Conservation (phyloP, 2,113 vertebrate genomes). For the Toxotes chatareus region DNA sequence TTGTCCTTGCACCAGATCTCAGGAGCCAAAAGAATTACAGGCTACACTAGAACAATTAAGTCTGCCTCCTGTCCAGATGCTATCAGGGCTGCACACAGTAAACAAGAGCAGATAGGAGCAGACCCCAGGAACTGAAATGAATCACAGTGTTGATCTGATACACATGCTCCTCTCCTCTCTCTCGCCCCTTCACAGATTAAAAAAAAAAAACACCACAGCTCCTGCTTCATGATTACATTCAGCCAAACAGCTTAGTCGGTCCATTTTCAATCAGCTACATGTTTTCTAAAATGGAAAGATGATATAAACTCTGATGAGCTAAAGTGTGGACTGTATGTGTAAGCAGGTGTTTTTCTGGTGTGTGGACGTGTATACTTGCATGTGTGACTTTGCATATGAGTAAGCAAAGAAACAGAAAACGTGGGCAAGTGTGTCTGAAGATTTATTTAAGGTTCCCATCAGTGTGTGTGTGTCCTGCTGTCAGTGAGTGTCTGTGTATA, state of each 20-base stretch:
- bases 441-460: slow-evolving; percentile 9
- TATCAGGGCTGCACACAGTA: slow-evolving; percentile 70
- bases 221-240: slow-evolving; percentile 20
- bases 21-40: slow-evolving; percentile 62
- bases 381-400: neutral
- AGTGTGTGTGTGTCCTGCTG: neutral
- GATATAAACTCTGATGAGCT: slow-evolving; percentile 6
- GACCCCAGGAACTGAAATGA: slow-evolving; percentile 67
- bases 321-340: neutral
- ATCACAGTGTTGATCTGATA: slow-evolving; percentile 67
- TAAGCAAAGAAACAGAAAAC: neutral
- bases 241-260: slow-evolving; percentile 26
- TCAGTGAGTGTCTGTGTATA: slow-evolving; percentile 16
- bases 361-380: neutral
- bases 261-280: slow-evolving; percentile 20
- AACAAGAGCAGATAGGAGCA: slow-evolving; percentile 72
- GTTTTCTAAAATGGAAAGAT: slow-evolving; percentile 39
- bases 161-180: slow-evolving; percentile 13
- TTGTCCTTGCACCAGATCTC: slow-evolving; percentile 60
- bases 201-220: slow-evolving; percentile 12
- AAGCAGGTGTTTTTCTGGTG: neutral
- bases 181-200: slow-evolving; percentile 13
- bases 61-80: slow-evolving; percentile 71
- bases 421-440: neutral
- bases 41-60: slow-evolving; percentile 71